A percentile compares a stretch with the other conserved stretches of the same genome.
Conservation (phyloP, 2,888 invertebrate genomes). For the Chorisops tibialis region DNA sequence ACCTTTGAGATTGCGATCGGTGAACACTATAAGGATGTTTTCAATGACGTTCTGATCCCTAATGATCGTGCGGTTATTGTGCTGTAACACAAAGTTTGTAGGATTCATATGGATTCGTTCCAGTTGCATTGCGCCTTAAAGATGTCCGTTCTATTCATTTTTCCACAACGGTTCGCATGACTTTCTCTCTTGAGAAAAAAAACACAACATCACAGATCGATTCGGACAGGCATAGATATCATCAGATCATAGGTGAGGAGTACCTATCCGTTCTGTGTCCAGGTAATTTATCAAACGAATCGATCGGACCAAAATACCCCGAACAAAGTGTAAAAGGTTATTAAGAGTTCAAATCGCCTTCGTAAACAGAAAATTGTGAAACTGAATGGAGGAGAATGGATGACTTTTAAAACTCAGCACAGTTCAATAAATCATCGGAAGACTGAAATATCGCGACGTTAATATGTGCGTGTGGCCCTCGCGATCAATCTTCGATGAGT, state of each 20-base stretch:
- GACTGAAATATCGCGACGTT: conserved; percentile 20
- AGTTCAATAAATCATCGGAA: conserved; percentile 15
- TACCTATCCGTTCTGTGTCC: conserved; percentile 12
- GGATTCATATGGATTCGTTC: neutral
- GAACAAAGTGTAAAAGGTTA: conserved; percentile 25
- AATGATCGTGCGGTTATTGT: no score
- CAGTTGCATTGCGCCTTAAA: neutral
- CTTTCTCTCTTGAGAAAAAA: conserved; percentile 11
- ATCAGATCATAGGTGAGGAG: conserved; percentile 24
- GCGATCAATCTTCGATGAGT: conserved; percentile 35
- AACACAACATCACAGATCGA: conserved; percentile 9
- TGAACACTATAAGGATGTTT: no score
- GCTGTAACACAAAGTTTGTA: no score
- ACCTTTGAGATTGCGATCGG: no score
- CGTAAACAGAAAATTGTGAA: conserved; percentile 26
- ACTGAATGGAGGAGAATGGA: conserved; percentile 24
- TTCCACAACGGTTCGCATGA: neutral
- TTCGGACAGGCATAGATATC: conserved; percentile 12
- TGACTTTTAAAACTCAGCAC: conserved; percentile 24
- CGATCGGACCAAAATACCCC: conserved; percentile 23
- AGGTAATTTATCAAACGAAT: conserved; percentile 23
- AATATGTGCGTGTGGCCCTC: conserved; percentile 29
- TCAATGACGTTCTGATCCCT: no score
- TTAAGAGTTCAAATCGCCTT: conserved; percentile 25
- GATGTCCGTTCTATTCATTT: neutral